Conservation (phyloP, 2,113 vertebrate genomes). For the Lagopus muta region DNA sequence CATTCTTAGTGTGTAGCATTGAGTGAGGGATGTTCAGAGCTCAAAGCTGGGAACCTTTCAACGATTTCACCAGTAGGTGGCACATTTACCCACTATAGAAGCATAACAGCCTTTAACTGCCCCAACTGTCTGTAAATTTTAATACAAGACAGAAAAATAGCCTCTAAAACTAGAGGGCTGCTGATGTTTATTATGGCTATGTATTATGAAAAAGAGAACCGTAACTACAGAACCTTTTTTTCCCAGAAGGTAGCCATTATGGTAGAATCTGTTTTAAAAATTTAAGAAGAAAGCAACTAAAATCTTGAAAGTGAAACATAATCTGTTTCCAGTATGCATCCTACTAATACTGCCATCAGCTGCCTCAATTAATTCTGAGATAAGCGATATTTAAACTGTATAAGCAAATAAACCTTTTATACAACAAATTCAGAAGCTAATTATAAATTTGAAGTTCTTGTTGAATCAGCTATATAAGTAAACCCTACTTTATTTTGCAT, state of each 20-base stretch:
- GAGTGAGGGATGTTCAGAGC: conserved; percentile 39
- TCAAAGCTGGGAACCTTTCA: neutral
- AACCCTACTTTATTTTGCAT: neutral
- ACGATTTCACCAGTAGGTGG: conserved; percentile 61
- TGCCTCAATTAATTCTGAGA: neutral
- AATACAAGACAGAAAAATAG: neutral
- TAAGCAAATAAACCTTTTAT: neutral
- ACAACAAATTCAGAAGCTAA: neutral
- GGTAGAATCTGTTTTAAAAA: neutral
- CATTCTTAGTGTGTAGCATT: conserved; percentile 8
- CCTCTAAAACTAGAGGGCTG: neutral
- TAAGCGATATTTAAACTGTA: neutral
- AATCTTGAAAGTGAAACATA: neutral
- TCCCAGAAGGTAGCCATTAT: neutral
- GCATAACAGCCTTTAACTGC: conserved; percentile 31
- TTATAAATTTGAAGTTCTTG: neutral
- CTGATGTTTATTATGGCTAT: neutral
- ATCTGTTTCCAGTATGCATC: neutral
- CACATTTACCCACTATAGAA: conserved; percentile 25
- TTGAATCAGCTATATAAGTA: neutral
- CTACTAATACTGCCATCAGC: neutral
- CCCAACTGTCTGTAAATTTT: neutral
- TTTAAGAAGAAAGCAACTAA: neutral
- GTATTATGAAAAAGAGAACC: neutral
- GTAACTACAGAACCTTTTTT: neutral